Evolutionary conservation across 35 echinoderm and acorn worm genomes (phyloP), one percentile per base, ranked within the genome.

Genomic region (Diadema setosum): DNA sequence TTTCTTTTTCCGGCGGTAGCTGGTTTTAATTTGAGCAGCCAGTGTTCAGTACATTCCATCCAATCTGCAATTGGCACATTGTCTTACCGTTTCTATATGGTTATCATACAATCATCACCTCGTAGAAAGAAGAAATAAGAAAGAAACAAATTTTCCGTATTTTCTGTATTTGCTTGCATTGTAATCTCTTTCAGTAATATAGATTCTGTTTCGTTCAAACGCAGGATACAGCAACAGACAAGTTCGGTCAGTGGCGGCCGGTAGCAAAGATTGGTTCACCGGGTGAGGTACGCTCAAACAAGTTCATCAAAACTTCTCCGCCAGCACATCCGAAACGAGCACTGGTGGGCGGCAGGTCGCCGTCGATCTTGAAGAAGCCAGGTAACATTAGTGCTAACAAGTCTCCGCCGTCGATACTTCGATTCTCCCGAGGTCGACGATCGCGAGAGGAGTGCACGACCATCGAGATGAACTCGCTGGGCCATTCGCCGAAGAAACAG

Each of bases 201-300:
- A 5, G 2, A 5, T 60, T 60, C 30, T 18, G 11, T 60, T n/a
- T 16, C 21, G 30, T 60, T 60, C 8, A 3, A 3, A 0, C 3
- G 29, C 63, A 67, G 63, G 63, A 67, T 15, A 34, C 27, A 26
- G 37, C 63, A 2, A 17, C 35, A 15, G 83, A 86, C 40, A 64
- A 64, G 36, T 86, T 86, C 40, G 83, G 83, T 44, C 39, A 40
- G 18, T 86, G 83, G 83, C 32, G 83, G 2, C 83, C 83, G 3
- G 83, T 86, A 11, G 83, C 83, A 12, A 86, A 86, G 40, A n/a
- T 41, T 35, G 73, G 73, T n/a, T 78, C 73, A 42, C 73, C 73
- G 3, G 73, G 73, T 20, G 73, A 78, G 40, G 73, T 78, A 6
- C 73, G 73, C 21, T 39, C 73, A 2, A 78, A 78, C 40, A 26